Percentiles rank a stretch among this genome's conserved stretches.
Conservation (phyloP, 2,113 vertebrate species). For the Datnioides undecimradiatus region DNA sequence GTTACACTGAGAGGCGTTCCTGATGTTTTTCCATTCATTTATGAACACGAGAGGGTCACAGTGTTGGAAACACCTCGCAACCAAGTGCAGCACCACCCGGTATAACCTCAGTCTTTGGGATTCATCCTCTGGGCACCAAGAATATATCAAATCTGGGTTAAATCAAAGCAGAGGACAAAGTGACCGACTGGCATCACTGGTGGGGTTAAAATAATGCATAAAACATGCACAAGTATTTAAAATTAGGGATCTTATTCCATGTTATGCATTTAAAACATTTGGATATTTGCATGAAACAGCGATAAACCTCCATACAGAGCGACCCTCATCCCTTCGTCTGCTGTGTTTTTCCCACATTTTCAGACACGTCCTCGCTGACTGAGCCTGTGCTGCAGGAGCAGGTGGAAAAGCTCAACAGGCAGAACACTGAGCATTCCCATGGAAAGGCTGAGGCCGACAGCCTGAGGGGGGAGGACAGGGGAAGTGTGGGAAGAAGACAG, state of each 20-base stretch:
- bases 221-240: background rate
- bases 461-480: constrained; percentile 29
- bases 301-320: background rate
- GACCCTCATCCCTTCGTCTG: background rate
- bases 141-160: too few relatives aligned
- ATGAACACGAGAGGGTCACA: too few relatives aligned
- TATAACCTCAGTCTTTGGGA: too few relatives aligned
- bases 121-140: too few relatives aligned
- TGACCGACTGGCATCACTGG: background rate
- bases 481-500: constrained; percentile 8
- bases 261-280: background rate
- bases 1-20: too few relatives aligned
- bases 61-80: too few relatives aligned
- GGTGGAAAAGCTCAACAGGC: constrained; percentile 87
- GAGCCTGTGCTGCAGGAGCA: constrained; percentile 81
- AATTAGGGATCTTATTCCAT: background rate
- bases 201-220: background rate
- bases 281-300: background rate
- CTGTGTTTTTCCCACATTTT: constrained; percentile 32
- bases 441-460: constrained; percentile 50
- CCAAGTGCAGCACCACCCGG: too few relatives aligned
- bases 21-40: too few relatives aligned
- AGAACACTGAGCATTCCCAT: constrained; percentile 85
- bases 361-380: constrained; percentile 80
- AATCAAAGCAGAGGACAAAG: background rate